Evolutionary conservation across 2,888 invertebrate genomes (phyloP).

Genomic region (Netelia virgata): DNA sequence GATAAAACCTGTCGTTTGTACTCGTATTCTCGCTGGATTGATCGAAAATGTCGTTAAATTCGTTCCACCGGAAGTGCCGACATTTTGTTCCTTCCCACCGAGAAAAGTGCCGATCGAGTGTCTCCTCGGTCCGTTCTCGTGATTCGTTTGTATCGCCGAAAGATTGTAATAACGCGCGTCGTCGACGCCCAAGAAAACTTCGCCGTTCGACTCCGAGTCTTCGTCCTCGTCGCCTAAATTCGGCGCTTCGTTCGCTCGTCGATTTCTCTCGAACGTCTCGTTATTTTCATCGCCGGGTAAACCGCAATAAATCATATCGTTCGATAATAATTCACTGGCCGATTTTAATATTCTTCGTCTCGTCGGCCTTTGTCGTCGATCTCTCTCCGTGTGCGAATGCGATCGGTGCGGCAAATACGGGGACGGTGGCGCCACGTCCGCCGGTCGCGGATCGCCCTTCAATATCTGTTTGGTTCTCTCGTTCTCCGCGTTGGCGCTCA

Average conservation of each 20-base stretch:
- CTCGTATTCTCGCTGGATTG: slow-evolving; percentile 64
- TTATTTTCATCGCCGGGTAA: slow-evolving; percentile 72
- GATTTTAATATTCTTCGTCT: slow-evolving; percentile 80
- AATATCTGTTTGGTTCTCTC: slow-evolving; percentile 89
- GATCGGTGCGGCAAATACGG: slow-evolving; percentile 81
- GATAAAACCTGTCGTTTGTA: slow-evolving; percentile 84
- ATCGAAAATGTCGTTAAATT: slow-evolving; percentile 35
- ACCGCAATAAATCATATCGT: slow-evolving; percentile 81
- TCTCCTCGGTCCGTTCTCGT: slow-evolving; percentile 85
- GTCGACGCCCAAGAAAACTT: slow-evolving; percentile 87
- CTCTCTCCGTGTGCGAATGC: slow-evolving; percentile 81
- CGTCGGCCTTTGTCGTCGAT: slow-evolving; percentile 74
- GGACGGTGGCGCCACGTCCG: slow-evolving; percentile 88
- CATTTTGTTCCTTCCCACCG: slow-evolving; percentile 78
- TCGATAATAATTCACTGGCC: slow-evolving; percentile 81
- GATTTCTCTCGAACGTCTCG: slow-evolving; percentile 63
- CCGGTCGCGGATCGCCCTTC: slow-evolving; percentile 89
- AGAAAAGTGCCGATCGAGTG: slow-evolving; percentile 90
- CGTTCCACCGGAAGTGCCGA: slow-evolving; percentile 70
- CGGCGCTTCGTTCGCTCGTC: slow-evolving; percentile 68
- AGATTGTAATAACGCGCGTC: slow-evolving; percentile 86
- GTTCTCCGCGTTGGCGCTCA: slow-evolving; percentile 88
- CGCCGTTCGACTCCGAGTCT: slow-evolving; percentile 85
- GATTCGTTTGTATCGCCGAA: slow-evolving; percentile 81
- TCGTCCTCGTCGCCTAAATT: slow-evolving; percentile 75